Conservation (phyloP, 23 tunicate species). For the Oikopleura dioica region DNA sequence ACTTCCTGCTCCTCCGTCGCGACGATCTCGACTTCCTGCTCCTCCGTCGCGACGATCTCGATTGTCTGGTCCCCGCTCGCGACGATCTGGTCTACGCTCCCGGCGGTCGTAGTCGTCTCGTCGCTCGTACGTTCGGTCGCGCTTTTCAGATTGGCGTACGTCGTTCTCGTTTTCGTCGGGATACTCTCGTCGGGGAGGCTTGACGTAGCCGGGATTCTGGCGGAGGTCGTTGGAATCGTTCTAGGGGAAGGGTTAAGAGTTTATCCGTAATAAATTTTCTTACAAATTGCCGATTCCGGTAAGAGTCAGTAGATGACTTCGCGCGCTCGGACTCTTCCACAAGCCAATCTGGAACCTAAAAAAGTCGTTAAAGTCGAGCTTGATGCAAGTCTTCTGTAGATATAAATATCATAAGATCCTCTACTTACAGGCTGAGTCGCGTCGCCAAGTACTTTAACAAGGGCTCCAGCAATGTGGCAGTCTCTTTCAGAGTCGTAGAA, state of each 20-base stretch:
- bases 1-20: no score
- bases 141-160: no score
- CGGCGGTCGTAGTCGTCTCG: no score
- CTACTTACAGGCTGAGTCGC: constrained; percentile 14
- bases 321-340: background rate
- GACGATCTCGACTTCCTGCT: no score
- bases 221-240: background rate
- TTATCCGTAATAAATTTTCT: no score
- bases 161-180: no score
- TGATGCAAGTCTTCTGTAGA: background rate
- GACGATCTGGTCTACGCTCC: no score
- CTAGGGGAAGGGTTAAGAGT: no score
- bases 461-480: constrained; percentile 28
- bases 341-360: constrained; percentile 1
- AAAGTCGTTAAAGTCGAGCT: background rate
- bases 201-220: background rate
- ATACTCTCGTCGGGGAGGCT: no score
- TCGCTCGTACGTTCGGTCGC: no score
- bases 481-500: constrained; percentile 49
- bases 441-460: constrained; percentile 40
- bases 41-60: no score
- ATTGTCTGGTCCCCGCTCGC: no score
- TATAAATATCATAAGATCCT: background rate
- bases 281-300: background rate
- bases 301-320: background rate